phyloP scores from a whole-genome alignment of 2,797 vertebrate genomes.

The Micrastur ruficollis region DNA sequence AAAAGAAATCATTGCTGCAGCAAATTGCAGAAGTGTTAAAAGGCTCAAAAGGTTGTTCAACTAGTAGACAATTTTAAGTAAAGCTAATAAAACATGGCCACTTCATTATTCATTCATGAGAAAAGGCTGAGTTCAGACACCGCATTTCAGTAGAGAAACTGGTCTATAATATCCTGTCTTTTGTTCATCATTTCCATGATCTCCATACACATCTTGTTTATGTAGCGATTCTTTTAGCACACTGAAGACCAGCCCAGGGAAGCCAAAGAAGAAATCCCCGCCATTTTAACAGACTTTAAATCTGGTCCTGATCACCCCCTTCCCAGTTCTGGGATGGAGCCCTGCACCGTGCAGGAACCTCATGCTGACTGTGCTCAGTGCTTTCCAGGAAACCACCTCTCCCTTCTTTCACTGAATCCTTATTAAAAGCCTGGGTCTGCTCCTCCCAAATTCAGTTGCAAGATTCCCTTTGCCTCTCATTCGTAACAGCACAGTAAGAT shows the following conservation, averaged over 20 bases:
- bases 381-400: not conserved
- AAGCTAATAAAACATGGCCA: constrained; percentile 64
- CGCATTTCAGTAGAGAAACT: not conserved
- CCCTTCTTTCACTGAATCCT: not conserved
- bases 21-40: constrained; percentile 49
- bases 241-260: not conserved
- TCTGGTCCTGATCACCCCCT: not conserved
- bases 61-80: constrained; percentile 64
- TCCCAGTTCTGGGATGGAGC: not conserved
- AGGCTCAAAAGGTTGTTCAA: constrained; percentile 53
- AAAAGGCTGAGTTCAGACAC: constrained; percentile 40
- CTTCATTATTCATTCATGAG: constrained; percentile 65
- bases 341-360: not conserved
- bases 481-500: not conserved
- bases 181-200: constrained; percentile 37
- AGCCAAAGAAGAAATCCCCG: not conserved
- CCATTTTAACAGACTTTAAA: not conserved
- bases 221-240: not conserved
- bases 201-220: constrained; percentile 11
- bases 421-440: not conserved
- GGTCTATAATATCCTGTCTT: constrained; percentile 48
- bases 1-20: constrained; percentile 35
- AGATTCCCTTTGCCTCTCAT: not conserved
- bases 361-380: not conserved
- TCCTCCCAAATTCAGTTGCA: not conserved